Conservation (phyloP, 1,140 invertebrate genomes). For the Muscidifurax raptorellus region DNA sequence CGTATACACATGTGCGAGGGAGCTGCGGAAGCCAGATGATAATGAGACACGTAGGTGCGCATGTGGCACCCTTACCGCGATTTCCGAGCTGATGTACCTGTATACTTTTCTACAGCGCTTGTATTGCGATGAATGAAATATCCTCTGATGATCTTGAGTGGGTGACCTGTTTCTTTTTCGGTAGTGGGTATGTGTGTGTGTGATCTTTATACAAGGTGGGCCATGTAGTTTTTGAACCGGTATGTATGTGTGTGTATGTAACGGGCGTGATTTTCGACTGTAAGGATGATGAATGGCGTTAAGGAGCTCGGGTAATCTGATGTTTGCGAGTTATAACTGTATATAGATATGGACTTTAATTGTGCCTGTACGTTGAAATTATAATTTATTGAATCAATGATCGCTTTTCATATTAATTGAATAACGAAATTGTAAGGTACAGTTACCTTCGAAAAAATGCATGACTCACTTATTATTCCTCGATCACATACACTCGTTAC, state of each 20-base stretch:
- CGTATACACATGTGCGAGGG: not conserved
- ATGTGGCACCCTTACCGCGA: conserved; percentile 30
- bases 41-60: conserved; percentile 35
- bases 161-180: too few relatives aligned
- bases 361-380: not conserved
- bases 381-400: not conserved
- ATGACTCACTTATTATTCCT: too few relatives aligned
- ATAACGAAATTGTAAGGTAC: not conserved
- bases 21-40: conserved; percentile 21
- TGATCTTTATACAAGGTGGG: not conserved
- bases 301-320: not conserved
- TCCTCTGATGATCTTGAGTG: too few relatives aligned
- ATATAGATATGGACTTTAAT: not conserved
- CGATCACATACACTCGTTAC: too few relatives aligned
- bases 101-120: too few relatives aligned
- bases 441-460: too few relatives aligned
- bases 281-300: not conserved
- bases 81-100: not conserved
- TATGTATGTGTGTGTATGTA: not conserved
- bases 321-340: not conserved
- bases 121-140: too few relatives aligned
- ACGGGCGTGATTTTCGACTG: not conserved
- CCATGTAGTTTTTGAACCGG: not conserved
- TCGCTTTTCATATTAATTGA: not conserved
- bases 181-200: too few relatives aligned